A percentile compares a stretch with the other conserved stretches of the same genome.
Evolutionary conservation across 2,113 vertebrate species (phyloP).

Genomic region (Rhizomys pruinosus): DNA sequence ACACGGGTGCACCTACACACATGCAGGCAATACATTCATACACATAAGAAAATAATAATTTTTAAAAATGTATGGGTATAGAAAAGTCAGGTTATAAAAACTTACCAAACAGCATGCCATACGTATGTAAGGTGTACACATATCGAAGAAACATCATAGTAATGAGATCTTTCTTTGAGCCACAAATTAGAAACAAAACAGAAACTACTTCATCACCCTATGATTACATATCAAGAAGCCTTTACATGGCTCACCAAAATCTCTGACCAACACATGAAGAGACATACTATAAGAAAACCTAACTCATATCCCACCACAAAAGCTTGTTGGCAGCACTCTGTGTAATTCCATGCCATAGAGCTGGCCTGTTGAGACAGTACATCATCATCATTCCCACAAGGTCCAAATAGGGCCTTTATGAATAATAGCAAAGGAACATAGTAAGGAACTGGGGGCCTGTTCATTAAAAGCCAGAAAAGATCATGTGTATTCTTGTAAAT

Average conservation of each 20-base stretch:
- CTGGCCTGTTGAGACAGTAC: constrained; percentile 8
- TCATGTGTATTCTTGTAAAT: constrained; percentile 24
- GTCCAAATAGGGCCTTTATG: constrained; percentile 17
- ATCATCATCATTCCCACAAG: constrained; percentile 26
- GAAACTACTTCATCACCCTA: not conserved
- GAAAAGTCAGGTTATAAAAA: not conserved
- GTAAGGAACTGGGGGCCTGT: constrained; percentile 3
- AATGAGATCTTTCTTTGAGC: not conserved
- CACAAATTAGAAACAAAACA: not conserved
- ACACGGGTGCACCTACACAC: too few species aligned
- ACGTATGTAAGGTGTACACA: not conserved
- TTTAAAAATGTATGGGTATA: not conserved
- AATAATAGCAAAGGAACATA: constrained; percentile 40
- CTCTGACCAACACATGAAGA: not conserved
- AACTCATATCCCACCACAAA: not conserved
- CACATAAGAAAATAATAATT: too few species aligned
- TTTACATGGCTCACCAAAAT: constrained; percentile 7
- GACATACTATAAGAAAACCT: not conserved
- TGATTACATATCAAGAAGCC: constrained; percentile 13
- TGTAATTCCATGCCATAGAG: not conserved
- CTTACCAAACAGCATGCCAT: not conserved
- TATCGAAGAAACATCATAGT: not conserved
- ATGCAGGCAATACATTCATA: too few species aligned
- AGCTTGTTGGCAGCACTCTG: not conserved
- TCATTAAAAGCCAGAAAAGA: constrained; percentile 39